phyloP scores from a whole-genome alignment of 2,888 invertebrate species.

The Pyrochroa serraticornis region DNA sequence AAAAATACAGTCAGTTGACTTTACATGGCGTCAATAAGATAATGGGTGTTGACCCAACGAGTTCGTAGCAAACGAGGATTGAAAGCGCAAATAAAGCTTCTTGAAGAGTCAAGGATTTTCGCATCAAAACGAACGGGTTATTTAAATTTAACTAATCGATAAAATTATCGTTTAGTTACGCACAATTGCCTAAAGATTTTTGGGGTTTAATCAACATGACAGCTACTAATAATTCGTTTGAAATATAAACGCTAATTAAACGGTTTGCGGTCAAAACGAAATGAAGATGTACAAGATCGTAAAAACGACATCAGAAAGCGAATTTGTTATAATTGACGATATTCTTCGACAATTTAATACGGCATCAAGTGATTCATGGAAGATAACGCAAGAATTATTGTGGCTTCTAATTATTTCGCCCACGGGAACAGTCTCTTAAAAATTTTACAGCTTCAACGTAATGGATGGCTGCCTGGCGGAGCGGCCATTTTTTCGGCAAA shows the following conservation, averaged over 20 bases:
- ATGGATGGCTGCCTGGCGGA: slow-evolving; percentile 8
- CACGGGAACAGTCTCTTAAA: slow-evolving; percentile 30
- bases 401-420: slow-evolving; percentile 39
- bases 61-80: slow-evolving; percentile 11
- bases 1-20: slow-evolving; percentile 12
- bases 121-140: too few species aligned
- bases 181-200: too few species aligned
- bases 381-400: slow-evolving; percentile 40
- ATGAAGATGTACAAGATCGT: slow-evolving; percentile 12
- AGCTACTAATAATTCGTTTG: not conserved
- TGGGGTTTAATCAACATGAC: too few species aligned
- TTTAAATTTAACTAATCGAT: too few species aligned
- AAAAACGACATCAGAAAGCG: slow-evolving; percentile 1
- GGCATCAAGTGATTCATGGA: slow-evolving; percentile 31
- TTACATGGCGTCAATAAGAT: slow-evolving; percentile 10
- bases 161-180: too few species aligned
- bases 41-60: slow-evolving; percentile 15
- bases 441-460: slow-evolving; percentile 22
- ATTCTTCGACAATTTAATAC: slow-evolving; percentile 20
- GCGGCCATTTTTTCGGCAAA: slow-evolving; percentile 11
- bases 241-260: not conserved
- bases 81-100: slow-evolving; percentile 15
- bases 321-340: slow-evolving; percentile 18
- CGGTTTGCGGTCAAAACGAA: not conserved
- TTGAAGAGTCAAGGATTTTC: not conserved